Conservation (phyloP, 2,888 invertebrate species). For the Campaea margaritaria region DNA sequence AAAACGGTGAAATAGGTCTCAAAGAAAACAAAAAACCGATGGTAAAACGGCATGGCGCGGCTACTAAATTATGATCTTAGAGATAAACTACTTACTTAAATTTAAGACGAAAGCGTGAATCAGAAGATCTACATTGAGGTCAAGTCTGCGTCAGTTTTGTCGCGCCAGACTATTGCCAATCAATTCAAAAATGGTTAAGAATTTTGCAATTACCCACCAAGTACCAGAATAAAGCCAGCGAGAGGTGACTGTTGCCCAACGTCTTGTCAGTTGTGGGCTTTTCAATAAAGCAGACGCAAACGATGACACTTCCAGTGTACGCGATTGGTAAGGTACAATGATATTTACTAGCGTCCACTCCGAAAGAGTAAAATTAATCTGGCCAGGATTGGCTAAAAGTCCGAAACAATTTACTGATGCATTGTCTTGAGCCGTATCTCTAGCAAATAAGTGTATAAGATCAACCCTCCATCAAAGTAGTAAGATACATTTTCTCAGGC, state of each 20-base stretch:
- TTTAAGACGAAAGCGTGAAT: conserved; percentile 23
- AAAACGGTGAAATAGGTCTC: no score
- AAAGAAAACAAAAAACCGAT: no score
- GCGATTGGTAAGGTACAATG: not conserved
- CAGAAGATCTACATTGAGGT: conserved; percentile 13
- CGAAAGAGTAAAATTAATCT: no score
- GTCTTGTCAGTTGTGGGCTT: conserved; percentile 13
- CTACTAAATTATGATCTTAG: no score
- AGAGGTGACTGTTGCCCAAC: conserved; percentile 17
- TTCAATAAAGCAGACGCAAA: conserved; percentile 16
- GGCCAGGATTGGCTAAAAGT: no score
- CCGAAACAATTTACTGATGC: no score
- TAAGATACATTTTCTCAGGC: no score
- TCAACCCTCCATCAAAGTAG: no score
- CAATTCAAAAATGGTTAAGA: conserved; percentile 20
- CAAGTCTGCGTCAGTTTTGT: conserved; percentile 15
- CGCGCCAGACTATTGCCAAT: conserved; percentile 20
- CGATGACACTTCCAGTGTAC: conserved; percentile 6
- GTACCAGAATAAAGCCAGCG: conserved; percentile 16
- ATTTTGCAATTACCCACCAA: conserved; percentile 29
- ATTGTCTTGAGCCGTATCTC: no score
- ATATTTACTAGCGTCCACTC: no score
- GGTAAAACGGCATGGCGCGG: no score
- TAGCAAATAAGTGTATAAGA: no score
- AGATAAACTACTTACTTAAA: conserved; percentile 1